phyloP scores from a whole-genome alignment of 2,797 vertebrate species.

The Urophycis tenuis region DNA sequence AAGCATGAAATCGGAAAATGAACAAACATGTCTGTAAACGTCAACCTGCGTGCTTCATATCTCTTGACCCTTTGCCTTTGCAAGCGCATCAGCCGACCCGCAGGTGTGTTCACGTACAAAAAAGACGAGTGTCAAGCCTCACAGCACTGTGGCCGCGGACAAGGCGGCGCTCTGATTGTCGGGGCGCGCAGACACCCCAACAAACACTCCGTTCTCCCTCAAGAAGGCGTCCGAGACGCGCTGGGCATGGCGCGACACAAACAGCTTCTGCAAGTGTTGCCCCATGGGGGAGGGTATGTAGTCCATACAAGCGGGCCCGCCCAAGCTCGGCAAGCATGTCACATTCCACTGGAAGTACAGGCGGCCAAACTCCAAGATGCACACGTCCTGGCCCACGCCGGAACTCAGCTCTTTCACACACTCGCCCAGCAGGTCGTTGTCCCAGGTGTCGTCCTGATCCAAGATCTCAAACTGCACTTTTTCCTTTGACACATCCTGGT shows the following conservation, averaged over 20 bases:
- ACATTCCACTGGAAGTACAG: constrained; percentile 61
- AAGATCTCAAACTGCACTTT: constrained; percentile 71
- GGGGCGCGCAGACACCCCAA: constrained; percentile 14
- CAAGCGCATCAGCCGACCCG: neutral
- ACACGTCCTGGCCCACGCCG: constrained; percentile 56
- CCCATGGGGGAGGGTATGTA: constrained; percentile 66
- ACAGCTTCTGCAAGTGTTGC: constrained; percentile 47
- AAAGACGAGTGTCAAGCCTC: neutral
- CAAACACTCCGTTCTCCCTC: constrained; percentile 63
- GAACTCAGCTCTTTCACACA: constrained; percentile 50
- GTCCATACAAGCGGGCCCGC: constrained; percentile 59
- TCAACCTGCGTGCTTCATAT: no score
- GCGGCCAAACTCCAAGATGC: constrained; percentile 66
- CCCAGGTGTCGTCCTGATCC: constrained; percentile 74
- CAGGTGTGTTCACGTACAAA: neutral
- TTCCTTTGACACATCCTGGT: constrained; percentile 39
- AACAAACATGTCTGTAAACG: neutral
- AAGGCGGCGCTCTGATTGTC: constrained; percentile 29
- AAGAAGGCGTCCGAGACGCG: constrained; percentile 59
- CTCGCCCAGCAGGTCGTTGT: constrained; percentile 73
- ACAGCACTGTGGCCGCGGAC: neutral
- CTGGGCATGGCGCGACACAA: constrained; percentile 65
- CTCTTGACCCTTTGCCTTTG: no score
- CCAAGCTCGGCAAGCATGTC: constrained; percentile 69
- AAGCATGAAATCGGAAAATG: neutral